Evolutionary conservation across 2,888 invertebrate genomes (phyloP).

Genomic region (Hyppa rectilinea): DNA sequence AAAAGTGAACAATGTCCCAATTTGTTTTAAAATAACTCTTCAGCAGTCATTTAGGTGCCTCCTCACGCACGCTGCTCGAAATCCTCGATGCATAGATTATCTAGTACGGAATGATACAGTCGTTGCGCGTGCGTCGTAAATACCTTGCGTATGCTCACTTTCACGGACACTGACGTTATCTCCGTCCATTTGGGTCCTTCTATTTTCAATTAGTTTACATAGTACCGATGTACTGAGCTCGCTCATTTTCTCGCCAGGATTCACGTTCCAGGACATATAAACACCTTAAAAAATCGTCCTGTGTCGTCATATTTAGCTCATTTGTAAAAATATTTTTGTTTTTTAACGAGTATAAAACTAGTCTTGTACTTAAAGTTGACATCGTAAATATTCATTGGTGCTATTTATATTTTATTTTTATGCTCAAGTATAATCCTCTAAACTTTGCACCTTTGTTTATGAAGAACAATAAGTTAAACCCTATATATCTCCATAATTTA

Average conservation of each 20-base stretch:
- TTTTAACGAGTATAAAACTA: background rate
- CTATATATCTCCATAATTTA: background rate
- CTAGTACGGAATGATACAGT: conserved; percentile 34
- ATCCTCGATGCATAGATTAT: conserved; percentile 34
- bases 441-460: background rate
- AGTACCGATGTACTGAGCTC: background rate
- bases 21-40: conserved; percentile 25
- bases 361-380: background rate
- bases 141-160: conserved; percentile 38
- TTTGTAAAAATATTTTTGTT: background rate
- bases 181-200: conserved; percentile 23
- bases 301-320: background rate
- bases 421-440: background rate
- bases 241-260: background rate
- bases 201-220: conserved; percentile 51
- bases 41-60: conserved; percentile 13
- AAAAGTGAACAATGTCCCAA: conserved; percentile 26
- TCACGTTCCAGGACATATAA: background rate
- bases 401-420: background rate
- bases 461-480: background rate
- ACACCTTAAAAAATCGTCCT: background rate
- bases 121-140: conserved; percentile 45
- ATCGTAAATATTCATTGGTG: background rate
- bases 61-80: conserved; percentile 35
- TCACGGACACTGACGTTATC: conserved; percentile 50